Base-by-base conservation (phyloP, 2,888 invertebrate species). In the Fragum sueziense region DNA sequence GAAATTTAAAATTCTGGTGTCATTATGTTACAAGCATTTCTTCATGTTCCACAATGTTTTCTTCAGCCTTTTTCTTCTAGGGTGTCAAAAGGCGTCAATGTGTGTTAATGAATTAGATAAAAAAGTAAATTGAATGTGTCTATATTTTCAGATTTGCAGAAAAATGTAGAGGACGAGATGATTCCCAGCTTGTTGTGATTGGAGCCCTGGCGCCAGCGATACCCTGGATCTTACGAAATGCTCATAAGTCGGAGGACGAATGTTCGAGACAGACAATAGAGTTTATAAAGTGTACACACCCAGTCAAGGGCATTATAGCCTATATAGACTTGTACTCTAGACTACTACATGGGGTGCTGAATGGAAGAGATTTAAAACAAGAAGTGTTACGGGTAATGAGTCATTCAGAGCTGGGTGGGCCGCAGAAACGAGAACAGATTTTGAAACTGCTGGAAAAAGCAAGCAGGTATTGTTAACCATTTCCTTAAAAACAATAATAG, bases 181-280 rank as follows among this genome's bases (percentile, higher is more conserved):
- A 91, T 74, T 79, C 82, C 22, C 91, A 91, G 82, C 85, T 91
- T 1, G 80, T 88, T 20, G 87, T 86, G 25, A 88, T 91, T 47
- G 91, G 91, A 0, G 82, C 89, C 1, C 69, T 91, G 31, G 86
- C 88, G 2, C 84, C 88, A 0, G 88, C 90, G 0, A 82, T 91
- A 31, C 91, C 91, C 0, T 91, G 91, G 91, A 85, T 91, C n/a
- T 70, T 91, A 0, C 84, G 87, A n/a, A 87, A 88, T 74, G 88
- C 89, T n/a, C 85, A 87, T 76, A 87, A 79, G 68, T 77, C 90
- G 2, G 90, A 89, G 54, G 80, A 85, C 9, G 89, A 91, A 20
- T 90, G 90, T 84, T 88, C 86, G 7, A 79, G 79, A 41, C 80
- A 79, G n/a, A 79, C 89, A 0, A 83, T 88, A 61, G 90, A 90